These are phyloP conservation scores for Callorhinus ursinus DNA, from an alignment of 2,113 vertebrate genomes.

Conservation along the genomic window DNA sequence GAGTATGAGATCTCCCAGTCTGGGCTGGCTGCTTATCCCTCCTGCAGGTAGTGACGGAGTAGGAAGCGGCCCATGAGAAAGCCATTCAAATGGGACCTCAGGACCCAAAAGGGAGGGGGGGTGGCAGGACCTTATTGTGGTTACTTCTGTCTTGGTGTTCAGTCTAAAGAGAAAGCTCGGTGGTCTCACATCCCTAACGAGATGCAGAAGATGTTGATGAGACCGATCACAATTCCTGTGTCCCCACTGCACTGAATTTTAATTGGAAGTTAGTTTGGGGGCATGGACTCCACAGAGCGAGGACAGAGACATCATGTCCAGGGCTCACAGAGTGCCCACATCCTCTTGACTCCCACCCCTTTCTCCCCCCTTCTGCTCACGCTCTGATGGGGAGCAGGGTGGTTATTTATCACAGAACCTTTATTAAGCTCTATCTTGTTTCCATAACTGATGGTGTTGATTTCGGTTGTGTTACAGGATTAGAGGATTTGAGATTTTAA, in stretches of 20 bases:
- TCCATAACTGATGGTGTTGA: neutral
- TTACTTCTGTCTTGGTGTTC: neutral
- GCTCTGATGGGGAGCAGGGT: neutral
- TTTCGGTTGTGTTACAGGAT: neutral
- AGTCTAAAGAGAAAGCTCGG: neutral
- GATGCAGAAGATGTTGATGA: neutral
- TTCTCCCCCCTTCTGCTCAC: neutral
- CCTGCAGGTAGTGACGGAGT: neutral
- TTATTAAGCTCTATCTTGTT: neutral
- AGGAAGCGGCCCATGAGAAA: neutral
- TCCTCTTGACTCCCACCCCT: neutral
- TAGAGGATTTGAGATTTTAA: neutral
- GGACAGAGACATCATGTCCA: neutral
- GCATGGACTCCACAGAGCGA: neutral
- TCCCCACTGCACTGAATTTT: neutral
- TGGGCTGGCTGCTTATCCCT: neutral
- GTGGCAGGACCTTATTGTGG: neutral
- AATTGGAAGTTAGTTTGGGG: neutral
- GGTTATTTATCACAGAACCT: neutral
- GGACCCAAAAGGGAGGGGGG: neutral
- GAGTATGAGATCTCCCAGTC: conserved; percentile 46
- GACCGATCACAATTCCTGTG: neutral
- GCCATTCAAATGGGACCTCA: neutral
- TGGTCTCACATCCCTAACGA: neutral
- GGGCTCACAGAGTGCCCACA: neutral